Conservation (phyloP, 1,140 invertebrate species). For the Drosophila triauraria region DNA sequence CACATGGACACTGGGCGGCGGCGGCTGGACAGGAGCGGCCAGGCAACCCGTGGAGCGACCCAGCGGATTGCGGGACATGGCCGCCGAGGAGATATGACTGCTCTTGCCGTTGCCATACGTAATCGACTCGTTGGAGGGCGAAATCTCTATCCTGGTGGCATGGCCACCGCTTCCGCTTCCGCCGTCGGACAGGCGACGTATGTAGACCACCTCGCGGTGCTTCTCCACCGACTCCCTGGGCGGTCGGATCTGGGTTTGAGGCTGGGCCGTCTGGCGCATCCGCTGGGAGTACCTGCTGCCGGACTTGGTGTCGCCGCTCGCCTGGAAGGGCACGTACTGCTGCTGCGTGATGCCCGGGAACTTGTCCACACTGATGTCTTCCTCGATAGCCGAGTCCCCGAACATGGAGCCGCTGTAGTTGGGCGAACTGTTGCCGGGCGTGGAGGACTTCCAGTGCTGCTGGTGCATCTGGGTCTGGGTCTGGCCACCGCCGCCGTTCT, state of each 20-base stretch:
- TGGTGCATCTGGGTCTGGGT: conserved; percentile 51
- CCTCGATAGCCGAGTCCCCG: conserved; percentile 84
- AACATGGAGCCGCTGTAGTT: conserved; percentile 85
- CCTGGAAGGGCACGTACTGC: conserved; percentile 78
- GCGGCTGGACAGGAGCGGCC: conserved; percentile 43
- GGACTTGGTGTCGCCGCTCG: conserved; percentile 67
- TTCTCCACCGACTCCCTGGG: conserved; percentile 62
- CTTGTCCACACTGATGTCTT: conserved; percentile 84
- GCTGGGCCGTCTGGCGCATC: conserved; percentile 63
- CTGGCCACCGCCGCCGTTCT: conserved; percentile 55
- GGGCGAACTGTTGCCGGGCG: conserved; percentile 83
- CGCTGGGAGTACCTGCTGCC: conserved; percentile 72
- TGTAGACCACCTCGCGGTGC: conserved; percentile 81
- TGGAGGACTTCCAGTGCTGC: conserved; percentile 81
- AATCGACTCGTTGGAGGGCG: conserved; percentile 80
- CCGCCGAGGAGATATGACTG: conserved; percentile 15
- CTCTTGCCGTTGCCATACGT: conserved; percentile 72
- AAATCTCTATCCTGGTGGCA: conserved; percentile 80
- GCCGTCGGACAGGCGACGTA: conserved; percentile 75
- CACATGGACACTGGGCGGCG: conserved; percentile 53
- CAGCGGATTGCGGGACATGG: conserved; percentile 76
- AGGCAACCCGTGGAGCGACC: conserved; percentile 70
- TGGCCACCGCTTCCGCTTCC: conserved; percentile 57
- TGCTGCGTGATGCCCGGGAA: conserved; percentile 76
- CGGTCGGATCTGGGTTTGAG: conserved; percentile 47